Conservation (phyloP, 2,797 vertebrate genomes). For the Picus viridis region DNA sequence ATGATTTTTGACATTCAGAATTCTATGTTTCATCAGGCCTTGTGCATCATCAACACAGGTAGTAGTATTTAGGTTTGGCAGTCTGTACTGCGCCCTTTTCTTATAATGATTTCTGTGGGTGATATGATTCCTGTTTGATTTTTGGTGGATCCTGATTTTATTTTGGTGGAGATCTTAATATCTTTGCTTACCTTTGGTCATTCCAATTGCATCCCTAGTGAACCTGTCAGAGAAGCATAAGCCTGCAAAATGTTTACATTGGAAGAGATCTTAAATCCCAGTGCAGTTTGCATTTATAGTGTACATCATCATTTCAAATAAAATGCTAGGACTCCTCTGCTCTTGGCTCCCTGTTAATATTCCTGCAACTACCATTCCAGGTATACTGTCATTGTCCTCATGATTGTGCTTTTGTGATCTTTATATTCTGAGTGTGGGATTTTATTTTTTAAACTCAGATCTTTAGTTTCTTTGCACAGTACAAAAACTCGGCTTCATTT, state of each 20-base stretch:
- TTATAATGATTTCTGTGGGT: not conserved
- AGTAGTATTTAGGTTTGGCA: not conserved
- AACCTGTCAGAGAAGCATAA: constrained; percentile 6
- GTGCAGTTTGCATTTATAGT: not conserved
- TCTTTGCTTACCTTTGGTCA: not conserved
- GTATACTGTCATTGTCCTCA: not conserved
- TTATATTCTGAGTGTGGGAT: not conserved
- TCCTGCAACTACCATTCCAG: not conserved
- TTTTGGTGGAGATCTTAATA: not conserved
- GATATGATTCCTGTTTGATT: not conserved
- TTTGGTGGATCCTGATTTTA: not conserved
- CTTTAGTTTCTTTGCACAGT: not conserved
- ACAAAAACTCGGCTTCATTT: not conserved
- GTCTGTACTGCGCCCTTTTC: not conserved
- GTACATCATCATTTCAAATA: not conserved
- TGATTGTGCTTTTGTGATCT: not conserved
- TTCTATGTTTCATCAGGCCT: not conserved
- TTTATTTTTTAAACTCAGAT: not conserved
- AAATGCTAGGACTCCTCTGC: not conserved
- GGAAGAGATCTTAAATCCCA: constrained; percentile 22
- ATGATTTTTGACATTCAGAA: not conserved
- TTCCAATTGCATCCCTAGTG: not conserved
- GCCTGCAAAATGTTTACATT: not conserved
- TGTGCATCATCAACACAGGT: not conserved
- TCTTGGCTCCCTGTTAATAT: not conserved